phyloP scores from a whole-genome alignment of 2,888 invertebrate genomes.

The Lycia hirtaria region DNA sequence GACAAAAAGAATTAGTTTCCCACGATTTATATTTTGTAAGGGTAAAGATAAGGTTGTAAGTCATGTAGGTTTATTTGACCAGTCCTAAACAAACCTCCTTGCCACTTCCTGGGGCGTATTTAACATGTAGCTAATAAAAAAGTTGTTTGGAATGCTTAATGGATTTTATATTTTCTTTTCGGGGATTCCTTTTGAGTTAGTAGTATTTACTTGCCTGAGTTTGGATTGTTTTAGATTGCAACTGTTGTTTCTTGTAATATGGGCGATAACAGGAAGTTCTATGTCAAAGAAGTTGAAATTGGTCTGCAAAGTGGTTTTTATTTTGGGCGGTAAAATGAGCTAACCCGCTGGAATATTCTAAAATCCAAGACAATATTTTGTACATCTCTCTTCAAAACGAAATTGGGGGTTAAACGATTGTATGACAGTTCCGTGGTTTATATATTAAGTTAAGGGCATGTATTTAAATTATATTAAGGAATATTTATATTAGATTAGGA shows the following conservation, averaged over 20 bases:
- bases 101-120: conserved; percentile 60
- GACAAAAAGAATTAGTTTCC: not conserved
- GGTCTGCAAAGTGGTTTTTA: too few relatives aligned
- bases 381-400: too few relatives aligned
- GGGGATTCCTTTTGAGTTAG: conserved; percentile 37
- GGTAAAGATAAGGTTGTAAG: not conserved
- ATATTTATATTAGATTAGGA: too few relatives aligned
- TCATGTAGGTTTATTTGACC: conserved; percentile 19
- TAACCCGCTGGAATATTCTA: too few relatives aligned
- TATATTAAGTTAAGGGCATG: too few relatives aligned
- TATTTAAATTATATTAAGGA: too few relatives aligned
- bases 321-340: too few relatives aligned
- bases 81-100: conserved; percentile 62
- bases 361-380: too few relatives aligned
- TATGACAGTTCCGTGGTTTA: too few relatives aligned
- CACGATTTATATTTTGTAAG: not conserved
- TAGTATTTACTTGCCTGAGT: conserved; percentile 19
- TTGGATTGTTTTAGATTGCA: not conserved
- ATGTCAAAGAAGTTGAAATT: not conserved
- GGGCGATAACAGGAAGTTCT: not conserved
- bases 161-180: conserved; percentile 60
- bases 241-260: conserved; percentile 1
- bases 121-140: conserved; percentile 69
- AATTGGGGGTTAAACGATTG: too few relatives aligned
- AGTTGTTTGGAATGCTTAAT: conserved; percentile 67